Percentiles rank a stretch among this genome's conserved stretches.
phyloP scores from a whole-genome alignment of 2,113 vertebrate species.

The Motacilla alba region DNA sequence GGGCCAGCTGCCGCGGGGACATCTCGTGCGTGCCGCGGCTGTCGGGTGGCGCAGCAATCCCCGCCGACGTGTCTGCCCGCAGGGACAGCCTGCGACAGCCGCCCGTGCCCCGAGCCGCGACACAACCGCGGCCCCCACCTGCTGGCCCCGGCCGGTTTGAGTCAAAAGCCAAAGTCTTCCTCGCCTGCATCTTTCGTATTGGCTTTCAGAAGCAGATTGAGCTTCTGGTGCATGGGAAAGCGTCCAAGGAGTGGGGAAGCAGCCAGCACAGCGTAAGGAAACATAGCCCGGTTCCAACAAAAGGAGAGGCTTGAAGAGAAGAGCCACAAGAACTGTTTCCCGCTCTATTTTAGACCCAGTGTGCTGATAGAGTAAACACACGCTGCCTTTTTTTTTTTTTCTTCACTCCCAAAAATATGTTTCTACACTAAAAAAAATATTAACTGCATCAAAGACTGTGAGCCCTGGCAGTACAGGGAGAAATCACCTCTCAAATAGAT shows the following conservation, averaged over 20 bases:
- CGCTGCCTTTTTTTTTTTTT: background rate
- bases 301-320: background rate
- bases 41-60: background rate
- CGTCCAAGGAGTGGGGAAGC: background rate
- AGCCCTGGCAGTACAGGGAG: background rate
- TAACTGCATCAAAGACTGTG: background rate
- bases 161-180: background rate
- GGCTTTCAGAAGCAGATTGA: background rate
- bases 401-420: background rate
- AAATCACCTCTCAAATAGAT: background rate
- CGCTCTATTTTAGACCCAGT: background rate
- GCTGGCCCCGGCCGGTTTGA: background rate
- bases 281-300: background rate
- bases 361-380: background rate
- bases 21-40: fast-evolving
- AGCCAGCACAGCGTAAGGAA: background rate
- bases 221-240: background rate
- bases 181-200: fast-evolving
- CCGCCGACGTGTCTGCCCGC: background rate
- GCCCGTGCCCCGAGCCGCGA: background rate
- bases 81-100: background rate
- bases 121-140: background rate
- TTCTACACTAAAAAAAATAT: background rate
- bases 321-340: background rate
- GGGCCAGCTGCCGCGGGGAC: background rate